Evolutionary conservation across 2,113 vertebrate genomes (phyloP), one percentile per base, ranked within the genome.

Genomic region (Muntiacus muntjak): DNA sequence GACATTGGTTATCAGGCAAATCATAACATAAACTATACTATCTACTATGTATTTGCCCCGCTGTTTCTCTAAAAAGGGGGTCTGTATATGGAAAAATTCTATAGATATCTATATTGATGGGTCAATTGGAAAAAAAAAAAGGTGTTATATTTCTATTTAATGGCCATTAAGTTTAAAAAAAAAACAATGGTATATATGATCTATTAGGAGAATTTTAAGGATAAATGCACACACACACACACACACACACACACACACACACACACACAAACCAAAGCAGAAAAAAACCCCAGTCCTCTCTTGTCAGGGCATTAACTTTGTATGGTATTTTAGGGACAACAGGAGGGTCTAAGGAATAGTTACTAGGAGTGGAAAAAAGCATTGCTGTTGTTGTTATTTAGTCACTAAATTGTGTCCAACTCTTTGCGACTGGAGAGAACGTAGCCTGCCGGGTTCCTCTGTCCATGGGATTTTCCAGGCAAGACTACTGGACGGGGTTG

Each of bases 1-100:
- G 10, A 62, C 5, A 95, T 97, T 91, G 45, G 36, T 52, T 92
- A 89, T 92, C 86, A 97, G 45, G 91, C 81, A 84, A 76, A 43
- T 76, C 23, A 76, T 76, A 76, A 76, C 1, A 9, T 8, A 85
- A 12, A 45, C 50, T 17, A 96, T 95, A 74, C 45, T 90, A 71
- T 54, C 52, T 90, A 45, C 28, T 13, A 55, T 26, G 1, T 45
- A 40, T 11, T 91, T 74, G 9, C 0, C 79, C 23, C 6, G 36
- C 14, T 93, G 14, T 26, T 97, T 50, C n/a, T 94, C 36, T 78
- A 78, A 83, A 87, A 45, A 86, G 3, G 33, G 6, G 16, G 79
- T 54, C 47, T 83, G 0, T 83, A 94, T 87, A 33, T 58, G 58
- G 26, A 92, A 40, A 13, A n/a, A 85, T 64, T 74, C 84, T 14